A percentile compares a stretch with the other conserved stretches of the same genome.
Evolutionary conservation across 2,797 vertebrate species (phyloP).

Genomic region (Atherinosoma microstoma): DNA sequence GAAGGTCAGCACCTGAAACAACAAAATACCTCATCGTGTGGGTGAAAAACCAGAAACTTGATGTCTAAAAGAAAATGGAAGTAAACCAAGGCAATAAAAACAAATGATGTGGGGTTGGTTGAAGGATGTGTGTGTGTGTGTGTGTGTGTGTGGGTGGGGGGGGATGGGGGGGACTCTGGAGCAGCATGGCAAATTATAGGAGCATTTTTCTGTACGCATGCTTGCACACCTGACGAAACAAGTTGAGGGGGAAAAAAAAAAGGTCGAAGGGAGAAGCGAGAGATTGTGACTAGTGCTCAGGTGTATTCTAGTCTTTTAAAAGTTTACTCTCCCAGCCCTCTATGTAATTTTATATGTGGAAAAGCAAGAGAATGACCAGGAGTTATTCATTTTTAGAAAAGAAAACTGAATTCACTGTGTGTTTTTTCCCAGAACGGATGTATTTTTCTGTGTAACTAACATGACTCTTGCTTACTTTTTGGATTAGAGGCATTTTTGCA

Average conservation of each 20-base stretch:
- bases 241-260: constrained; percentile 29
- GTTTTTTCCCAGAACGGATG: neutral
- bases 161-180: constrained; percentile 35
- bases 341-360: constrained; percentile 3
- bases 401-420: neutral
- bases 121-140: constrained; percentile 47
- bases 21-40: constrained; percentile 60
- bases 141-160: no score
- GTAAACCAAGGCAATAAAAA: constrained; percentile 43
- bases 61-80: constrained; percentile 50
- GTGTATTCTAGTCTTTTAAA: constrained; percentile 39
- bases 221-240: constrained; percentile 61
- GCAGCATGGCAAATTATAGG: constrained; percentile 69
- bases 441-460: constrained; percentile 11
- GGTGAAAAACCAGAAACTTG: constrained; percentile 41
- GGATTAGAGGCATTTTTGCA: constrained; percentile 26
- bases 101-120: constrained; percentile 41
- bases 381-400: constrained; percentile 7
- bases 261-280: constrained; percentile 65
- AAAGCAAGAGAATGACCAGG: constrained; percentile 1
- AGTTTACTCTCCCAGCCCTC: constrained; percentile 22
- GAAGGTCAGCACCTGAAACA: constrained; percentile 93
- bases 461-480: constrained; percentile 26
- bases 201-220: constrained; percentile 63
- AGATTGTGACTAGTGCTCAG: constrained; percentile 47